Evolutionary conservation across 2,888 invertebrate species (phyloP), one percentile per base, ranked within the genome.

Genomic region (Strigamia crassipes): DNA sequence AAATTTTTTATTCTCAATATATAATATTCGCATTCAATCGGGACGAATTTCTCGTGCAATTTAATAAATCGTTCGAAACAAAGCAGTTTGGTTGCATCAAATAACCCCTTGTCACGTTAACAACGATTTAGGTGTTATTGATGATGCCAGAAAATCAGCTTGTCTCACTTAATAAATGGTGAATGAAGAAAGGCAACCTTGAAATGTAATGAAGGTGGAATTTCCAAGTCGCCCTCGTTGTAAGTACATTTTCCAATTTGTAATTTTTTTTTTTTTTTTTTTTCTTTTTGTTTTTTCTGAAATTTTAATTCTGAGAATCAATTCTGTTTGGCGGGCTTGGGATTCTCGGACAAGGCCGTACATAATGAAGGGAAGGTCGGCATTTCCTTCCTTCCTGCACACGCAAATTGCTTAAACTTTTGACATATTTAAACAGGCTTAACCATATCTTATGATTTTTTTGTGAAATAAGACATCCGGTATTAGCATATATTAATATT

Each of bases 351-450:
- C 61, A 66, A 66, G 61, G 61, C 61, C 61, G 61, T 66, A 23
- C 61, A 66, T 66, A 66, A 66, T 66, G 61, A 66, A 66, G 61
- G 61, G 61, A 66, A 66, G 61, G 61, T 66, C 61, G 61, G 61
- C 61, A 66, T 66, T 66, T 66, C 61, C 61, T 66, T 66, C 61
- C 61, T 66, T 66, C 61, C 61, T 66, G 21, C 18, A 12, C 61
- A 66, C 61, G 61, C 61, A 66, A 66, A 66, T 66, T 66, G 61
- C 61, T 66, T 66, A 66, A 66, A 66, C 61, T 66, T 66, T 66
- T 66, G 18, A 66, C 61, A 66, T 21, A 66, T 66, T 66, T 66
- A 66, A 66, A 66, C 61, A 23, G 61, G 21, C 61, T 66, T 66
- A 66, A 66, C 61, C 61, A 51, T 51, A 23, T 21, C 23, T 66